phyloP scores from a whole-genome alignment of 2,797 vertebrate species.

The Periparus ater region DNA sequence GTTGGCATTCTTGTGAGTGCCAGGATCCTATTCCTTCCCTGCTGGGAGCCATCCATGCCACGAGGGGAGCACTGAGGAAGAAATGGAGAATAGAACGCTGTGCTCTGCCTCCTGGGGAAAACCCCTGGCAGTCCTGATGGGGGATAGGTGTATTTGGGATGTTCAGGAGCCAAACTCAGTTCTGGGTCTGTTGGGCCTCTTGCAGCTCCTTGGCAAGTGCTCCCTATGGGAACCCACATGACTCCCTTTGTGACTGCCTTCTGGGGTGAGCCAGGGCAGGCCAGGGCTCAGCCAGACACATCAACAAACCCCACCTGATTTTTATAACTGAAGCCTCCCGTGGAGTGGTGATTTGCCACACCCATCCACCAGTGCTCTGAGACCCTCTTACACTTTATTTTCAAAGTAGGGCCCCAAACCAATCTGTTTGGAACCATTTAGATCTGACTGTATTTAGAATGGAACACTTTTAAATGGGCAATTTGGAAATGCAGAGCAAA shows the following conservation, averaged over 20 bases:
- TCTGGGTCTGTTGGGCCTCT: accelerated
- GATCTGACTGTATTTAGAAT: neutral
- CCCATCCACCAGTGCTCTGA: neutral
- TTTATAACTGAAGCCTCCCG: neutral
- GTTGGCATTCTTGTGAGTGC: neutral
- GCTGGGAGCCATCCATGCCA: neutral
- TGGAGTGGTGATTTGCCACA: neutral
- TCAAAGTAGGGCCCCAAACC: neutral
- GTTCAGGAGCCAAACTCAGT: neutral
- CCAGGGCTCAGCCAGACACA: neutral
- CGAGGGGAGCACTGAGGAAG: neutral
- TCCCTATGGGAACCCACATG: neutral
- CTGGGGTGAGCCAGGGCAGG: neutral
- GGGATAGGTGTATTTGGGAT: neutral
- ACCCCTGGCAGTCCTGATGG: accelerated
- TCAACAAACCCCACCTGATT: neutral
- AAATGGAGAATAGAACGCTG: too few species aligned
- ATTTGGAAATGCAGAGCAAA: neutral
- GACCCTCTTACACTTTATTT: neutral
- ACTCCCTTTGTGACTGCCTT: neutral
- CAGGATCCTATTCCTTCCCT: neutral
- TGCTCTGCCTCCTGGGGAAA: neutral
- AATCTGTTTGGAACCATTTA: neutral
- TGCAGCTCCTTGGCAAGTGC: neutral
- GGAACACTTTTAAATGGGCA: neutral